Evolutionary conservation across 23 tunicate genomes (phyloP).

Genomic region (Trididemnum miniatum): DNA sequence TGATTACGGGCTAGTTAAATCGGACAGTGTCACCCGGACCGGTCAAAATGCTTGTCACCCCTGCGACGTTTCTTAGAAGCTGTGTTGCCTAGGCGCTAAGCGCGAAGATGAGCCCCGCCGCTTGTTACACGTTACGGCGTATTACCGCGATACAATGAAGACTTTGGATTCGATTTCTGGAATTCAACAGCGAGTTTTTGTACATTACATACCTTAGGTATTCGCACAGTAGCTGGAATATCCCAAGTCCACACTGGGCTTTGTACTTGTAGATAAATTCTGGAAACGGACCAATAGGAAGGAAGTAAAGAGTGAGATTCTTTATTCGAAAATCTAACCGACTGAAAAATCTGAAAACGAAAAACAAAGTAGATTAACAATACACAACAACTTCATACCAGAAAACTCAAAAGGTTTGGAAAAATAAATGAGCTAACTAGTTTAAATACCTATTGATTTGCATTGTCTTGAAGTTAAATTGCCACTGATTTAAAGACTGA

Average conservation of each 20-base stretch:
- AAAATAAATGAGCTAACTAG: neutral
- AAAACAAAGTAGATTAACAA: neutral
- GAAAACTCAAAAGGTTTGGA: neutral
- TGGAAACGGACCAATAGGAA: conserved; percentile 88
- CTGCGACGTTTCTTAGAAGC: neutral
- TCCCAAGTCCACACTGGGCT: neutral
- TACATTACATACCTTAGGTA: conserved; percentile 42
- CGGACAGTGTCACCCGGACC: too few relatives aligned
- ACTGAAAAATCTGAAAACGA: conserved; percentile 18
- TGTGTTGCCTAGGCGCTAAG: too few relatives aligned
- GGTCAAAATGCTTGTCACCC: neutral
- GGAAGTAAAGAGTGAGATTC: conserved; percentile 39
- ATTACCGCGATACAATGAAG: too few relatives aligned
- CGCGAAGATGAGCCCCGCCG: too few relatives aligned
- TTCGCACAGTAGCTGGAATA: conserved; percentile 21
- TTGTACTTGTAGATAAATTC: conserved; percentile 38
- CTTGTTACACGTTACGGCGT: too few relatives aligned
- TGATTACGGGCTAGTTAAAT: too few relatives aligned
- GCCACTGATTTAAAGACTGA: conserved; percentile 61
- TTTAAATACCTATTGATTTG: conserved; percentile 46
- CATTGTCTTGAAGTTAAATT: conserved; percentile 15
- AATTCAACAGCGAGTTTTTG: too few relatives aligned
- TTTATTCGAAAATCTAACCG: conserved; percentile 25
- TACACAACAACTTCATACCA: neutral
- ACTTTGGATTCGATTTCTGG: too few relatives aligned